These are phyloP conservation scores for Onthophagus sagittarius DNA, from an alignment of 2,888 invertebrate genomes.

Conservation along the genomic window DNA sequence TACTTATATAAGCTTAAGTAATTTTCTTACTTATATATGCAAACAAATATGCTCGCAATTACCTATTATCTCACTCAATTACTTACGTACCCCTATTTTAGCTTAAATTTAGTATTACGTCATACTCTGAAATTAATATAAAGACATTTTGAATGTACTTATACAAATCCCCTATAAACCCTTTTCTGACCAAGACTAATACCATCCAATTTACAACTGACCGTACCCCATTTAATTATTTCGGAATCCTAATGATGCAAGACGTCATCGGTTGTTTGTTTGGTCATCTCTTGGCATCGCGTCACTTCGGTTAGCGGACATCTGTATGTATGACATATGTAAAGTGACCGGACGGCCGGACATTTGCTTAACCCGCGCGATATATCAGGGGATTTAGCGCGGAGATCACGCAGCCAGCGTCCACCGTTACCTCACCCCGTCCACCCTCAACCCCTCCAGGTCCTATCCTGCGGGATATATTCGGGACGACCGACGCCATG, in stretches of 20 bases:
- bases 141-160: no score
- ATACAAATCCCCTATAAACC: neutral
- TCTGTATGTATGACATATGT: conserved; percentile 47
- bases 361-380: conserved; percentile 46
- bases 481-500: conserved; percentile 24
- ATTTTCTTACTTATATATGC: neutral
- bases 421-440: neutral
- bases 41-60: neutral
- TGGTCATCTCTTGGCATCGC: conserved; percentile 26
- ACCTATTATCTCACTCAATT: neutral
- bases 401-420: conserved; percentile 27
- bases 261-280: conserved; percentile 21
- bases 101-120: no score
- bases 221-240: conserved; percentile 21
- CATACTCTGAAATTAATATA: no score
- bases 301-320: conserved; percentile 39
- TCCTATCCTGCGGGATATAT: conserved; percentile 11
- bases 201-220: conserved; percentile 18
- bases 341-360: conserved; percentile 45
- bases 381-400: conserved; percentile 48
- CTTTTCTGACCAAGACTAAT: conserved; percentile 16
- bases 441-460: conserved; percentile 1
- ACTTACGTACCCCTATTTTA: neutral
- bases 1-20: no score
- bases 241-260: conserved; percentile 18